A percentile compares a stretch with the other conserved stretches of the same genome.
Evolutionary conservation across 2,888 invertebrate genomes (phyloP).

Genomic region (Folsomia candida): DNA sequence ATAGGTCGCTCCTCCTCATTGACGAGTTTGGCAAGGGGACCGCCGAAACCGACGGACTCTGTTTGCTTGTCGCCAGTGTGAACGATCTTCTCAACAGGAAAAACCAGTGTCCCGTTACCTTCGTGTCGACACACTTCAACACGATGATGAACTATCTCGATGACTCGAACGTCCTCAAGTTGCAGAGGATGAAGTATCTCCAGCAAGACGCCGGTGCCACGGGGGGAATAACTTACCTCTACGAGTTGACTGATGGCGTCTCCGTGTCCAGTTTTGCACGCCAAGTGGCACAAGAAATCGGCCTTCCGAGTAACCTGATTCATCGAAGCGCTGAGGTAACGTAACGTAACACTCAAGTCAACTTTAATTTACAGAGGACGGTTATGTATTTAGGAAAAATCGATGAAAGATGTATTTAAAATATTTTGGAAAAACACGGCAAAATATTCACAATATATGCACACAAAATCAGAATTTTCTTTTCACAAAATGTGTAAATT

Average conservation of each 20-base stretch:
- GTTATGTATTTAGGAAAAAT: too few species aligned
- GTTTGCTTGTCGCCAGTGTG: slow-evolving; percentile 68
- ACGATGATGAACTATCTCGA: slow-evolving; percentile 63
- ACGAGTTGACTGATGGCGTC: slow-evolving; percentile 63
- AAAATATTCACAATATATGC: too few species aligned
- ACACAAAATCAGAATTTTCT: too few species aligned
- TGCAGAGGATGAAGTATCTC: slow-evolving; percentile 64
- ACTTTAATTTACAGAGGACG: too few species aligned
- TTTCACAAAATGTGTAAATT: too few species aligned
- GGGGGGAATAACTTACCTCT: slow-evolving; percentile 64
- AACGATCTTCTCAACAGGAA: slow-evolving; percentile 64
- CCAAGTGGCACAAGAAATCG: slow-evolving; percentile 64
- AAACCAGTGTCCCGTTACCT: slow-evolving; percentile 67
- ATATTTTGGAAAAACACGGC: too few species aligned
- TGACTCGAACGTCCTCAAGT: slow-evolving; percentile 58
- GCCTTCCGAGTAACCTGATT: slow-evolving; percentile 59
- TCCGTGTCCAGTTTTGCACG: slow-evolving; percentile 66
- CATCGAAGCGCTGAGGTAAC: slow-evolving; percentile 59
- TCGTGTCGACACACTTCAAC: slow-evolving; percentile 76
- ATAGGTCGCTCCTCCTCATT: slow-evolving; percentile 73
- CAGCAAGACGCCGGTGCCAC: slow-evolving; percentile 54
- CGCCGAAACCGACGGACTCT: slow-evolving; percentile 69
- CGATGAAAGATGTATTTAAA: too few species aligned
- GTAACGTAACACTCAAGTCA: background rate
- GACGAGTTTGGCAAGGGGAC: slow-evolving; percentile 92